phyloP scores from a whole-genome alignment of 2,888 invertebrate species.

The Eilema sororculum region DNA sequence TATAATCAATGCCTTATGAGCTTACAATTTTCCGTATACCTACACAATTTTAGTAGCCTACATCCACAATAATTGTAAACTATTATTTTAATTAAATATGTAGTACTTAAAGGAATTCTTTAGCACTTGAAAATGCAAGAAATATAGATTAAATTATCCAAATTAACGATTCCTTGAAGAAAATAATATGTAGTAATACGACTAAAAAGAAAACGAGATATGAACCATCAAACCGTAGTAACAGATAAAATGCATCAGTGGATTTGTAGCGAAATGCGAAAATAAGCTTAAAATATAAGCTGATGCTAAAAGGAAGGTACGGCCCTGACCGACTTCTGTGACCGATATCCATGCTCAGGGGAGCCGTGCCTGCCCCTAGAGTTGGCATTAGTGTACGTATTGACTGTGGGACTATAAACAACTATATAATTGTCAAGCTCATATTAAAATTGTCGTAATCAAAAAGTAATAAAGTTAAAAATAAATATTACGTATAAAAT shows the following conservation, averaged over 20 bases:
- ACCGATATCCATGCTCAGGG: constrained; percentile 66
- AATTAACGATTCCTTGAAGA: neutral
- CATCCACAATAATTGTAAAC: too few relatives aligned
- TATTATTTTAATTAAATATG: too few relatives aligned
- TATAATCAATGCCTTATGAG: too few relatives aligned
- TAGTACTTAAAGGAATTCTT: too few relatives aligned
- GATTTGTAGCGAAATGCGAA: constrained; percentile 42
- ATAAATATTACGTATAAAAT: neutral
- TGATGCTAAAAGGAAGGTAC: constrained; percentile 61
- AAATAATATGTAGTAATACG: neutral
- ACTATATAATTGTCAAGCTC: constrained; percentile 20
- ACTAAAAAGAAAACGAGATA: neutral
- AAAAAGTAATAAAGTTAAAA: constrained; percentile 6
- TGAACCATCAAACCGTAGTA: neutral
- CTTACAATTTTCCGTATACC: neutral
- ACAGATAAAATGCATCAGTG: constrained; percentile 46
- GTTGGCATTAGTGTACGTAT: constrained; percentile 40
- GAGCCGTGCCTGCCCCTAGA: constrained; percentile 47
- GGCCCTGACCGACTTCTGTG: constrained; percentile 76
- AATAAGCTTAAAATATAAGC: constrained; percentile 58
- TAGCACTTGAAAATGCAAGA: too few relatives aligned
- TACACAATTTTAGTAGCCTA: neutral
- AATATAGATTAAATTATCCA: neutral
- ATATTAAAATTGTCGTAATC: constrained; percentile 19
- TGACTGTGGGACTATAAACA: constrained; percentile 23